Percentiles rank a stretch among this genome's conserved stretches.
These are phyloP conservation scores for Azorinus chamasolen DNA, from an alignment of 2,888 invertebrate species.

Conservation along the genomic window DNA sequence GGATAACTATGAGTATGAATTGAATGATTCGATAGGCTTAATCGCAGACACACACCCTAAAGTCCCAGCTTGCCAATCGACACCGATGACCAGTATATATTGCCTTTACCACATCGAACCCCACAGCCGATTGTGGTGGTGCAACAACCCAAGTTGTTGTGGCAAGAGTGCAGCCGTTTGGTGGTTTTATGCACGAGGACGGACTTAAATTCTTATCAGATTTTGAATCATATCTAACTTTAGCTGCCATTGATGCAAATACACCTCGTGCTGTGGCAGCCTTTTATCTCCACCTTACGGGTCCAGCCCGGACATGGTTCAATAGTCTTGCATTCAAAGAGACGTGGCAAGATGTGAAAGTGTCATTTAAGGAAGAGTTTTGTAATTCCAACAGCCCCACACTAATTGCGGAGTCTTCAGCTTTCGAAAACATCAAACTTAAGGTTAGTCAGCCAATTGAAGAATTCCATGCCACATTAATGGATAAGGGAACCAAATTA, in stretches of 20 bases:
- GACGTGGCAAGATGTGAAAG: too few relatives aligned
- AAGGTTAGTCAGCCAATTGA: constrained; percentile 21
- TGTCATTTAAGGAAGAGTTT: constrained; percentile 1
- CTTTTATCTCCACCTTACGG: background rate
- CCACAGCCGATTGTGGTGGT: too few relatives aligned
- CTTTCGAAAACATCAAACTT: constrained; percentile 19
- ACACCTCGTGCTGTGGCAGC: background rate
- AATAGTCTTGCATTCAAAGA: background rate
- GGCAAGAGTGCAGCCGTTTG: background rate
- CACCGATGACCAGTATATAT: too few relatives aligned
- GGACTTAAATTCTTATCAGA: background rate
- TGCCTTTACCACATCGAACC: too few relatives aligned
- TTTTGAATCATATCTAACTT: constrained; percentile 8
- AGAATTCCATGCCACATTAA: constrained; percentile 19
- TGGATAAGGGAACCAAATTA: constrained; percentile 36
- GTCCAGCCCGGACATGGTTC: background rate
- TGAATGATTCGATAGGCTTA: too few relatives aligned
- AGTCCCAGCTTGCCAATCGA: too few relatives aligned
- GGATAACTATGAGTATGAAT: too few relatives aligned
- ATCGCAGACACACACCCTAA: too few relatives aligned
- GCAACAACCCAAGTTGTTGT: background rate
- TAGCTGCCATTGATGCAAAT: background rate
- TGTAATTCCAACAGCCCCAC: background rate
- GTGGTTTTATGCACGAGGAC: constrained; percentile 4
- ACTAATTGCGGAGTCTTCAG: constrained; percentile 2